Percentiles rank a stretch among this genome's conserved stretches.
Evolutionary conservation across 2,113 vertebrate species (phyloP).

Genomic region (rat (Rattus norvegicus)): GRCr8 NC_086029.1:34462001-34462500

Average conservation of each 20-base stretch:
- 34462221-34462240: conserved; percentile 64
- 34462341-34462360: conserved; percentile 33
- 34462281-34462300: conserved; percentile 66
- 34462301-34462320: conserved; percentile 42
- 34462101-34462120: conserved; percentile 78
- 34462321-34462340: conserved; percentile 65
- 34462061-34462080: conserved; percentile 76
- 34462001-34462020: conserved; percentile 64
- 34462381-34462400: conserved; percentile 30
- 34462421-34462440: conserved; percentile 20
- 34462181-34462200: conserved; percentile 49
- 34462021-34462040: conserved; percentile 66
- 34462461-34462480: conserved; percentile 9
- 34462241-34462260: conserved; percentile 58
- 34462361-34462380: conserved; percentile 8
- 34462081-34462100: conserved; percentile 77
- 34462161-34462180: conserved; percentile 67
- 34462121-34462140: conserved; percentile 82
- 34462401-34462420: conserved; percentile 45
- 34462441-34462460: neutral
- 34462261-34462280: conserved; percentile 58
- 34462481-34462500: neutral
- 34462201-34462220: conserved; percentile 64
- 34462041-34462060: conserved; percentile 65
- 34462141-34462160: conserved; percentile 85